Base-by-base conservation (phyloP, 92 coral and sea anemone species). In the Isaurus tuberculatus region DNA sequence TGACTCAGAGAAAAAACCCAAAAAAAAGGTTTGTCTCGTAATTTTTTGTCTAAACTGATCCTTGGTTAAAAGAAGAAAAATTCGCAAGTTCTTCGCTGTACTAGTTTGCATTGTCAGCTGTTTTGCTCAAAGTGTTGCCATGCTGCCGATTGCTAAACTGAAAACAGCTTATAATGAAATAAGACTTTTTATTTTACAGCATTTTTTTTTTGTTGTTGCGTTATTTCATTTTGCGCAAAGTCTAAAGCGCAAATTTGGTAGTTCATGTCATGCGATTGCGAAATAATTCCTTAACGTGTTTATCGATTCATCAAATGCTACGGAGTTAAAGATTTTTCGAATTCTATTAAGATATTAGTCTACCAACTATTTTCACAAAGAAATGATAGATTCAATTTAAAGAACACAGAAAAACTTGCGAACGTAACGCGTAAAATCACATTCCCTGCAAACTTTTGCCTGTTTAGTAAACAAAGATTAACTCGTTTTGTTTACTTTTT, bases 11-110 rank as follows among this genome's bases (percentile, higher is more conserved):
- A 44, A 37, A 25, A 61, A 58, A 55, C 36, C 16, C 5, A 36
- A 77, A 34, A 36, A 77, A 34, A 29, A 77, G 70, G 78, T 40
- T 70, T 42, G 32, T 27, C 28, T 26, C 42, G 16, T 16, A 22
- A 13, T 48, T 15, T 13, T 48, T 22, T 0, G 8, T 6, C 20
- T 19, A 16, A 22, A 13, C 8, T 55, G 32, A 26, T 27, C 15
- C 11, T 14, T 58, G n/a, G 11, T 14, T 27, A 2, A 11, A n/a
- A 13, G 68, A 13, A 29, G 8, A 63, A 29, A 7, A 61, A 63
- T 0, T 29, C 8, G 34, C 10, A 8, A 29, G 15, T 13, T 36
- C 23, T 43, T 71, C 53, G 69, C 33, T 16, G 27, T 34, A 14
- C 34, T 28, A 8, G 2, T 26, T 28, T 13, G 31, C 34, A 11